Base-by-base conservation (phyloP, 1,140 invertebrate genomes). In the Dinoponera quadriceps region DNA sequence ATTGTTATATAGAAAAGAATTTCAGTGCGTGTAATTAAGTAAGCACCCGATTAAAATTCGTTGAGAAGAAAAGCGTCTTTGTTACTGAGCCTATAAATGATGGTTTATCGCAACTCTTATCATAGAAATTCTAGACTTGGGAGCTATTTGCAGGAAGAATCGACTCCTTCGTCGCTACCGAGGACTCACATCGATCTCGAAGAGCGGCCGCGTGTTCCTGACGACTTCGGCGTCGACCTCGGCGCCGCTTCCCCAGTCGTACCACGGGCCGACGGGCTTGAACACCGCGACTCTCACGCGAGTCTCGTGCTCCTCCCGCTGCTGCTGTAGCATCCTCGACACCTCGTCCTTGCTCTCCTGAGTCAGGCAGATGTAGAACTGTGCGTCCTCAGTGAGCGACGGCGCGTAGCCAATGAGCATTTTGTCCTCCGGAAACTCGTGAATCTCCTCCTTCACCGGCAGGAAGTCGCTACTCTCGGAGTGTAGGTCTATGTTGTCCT, bases 301-400 rank as follows among this genome's bases (percentile, higher is more conserved):
- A 62, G 95, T 94, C 89, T 97, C 95, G 66, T 96, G 96, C 69
- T 95, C 93, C 51, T 95, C 93, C 88, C 96, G 95, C 60, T 96
- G 93, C 0, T 94, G 92, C 82, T 96, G 94, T 65, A 95, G 95
- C 11, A 95, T 91, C 5, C 91, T 82, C 13, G 94, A 85, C 0
- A 96, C 92, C n/a, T 91, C 89, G 16, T 94, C 93, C 63, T 93
- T 91, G 55, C 93, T 94, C 0, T 93, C 87, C 78, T 94, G 92
- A 7, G 95, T 96, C 13, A 96, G 91, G 82, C 96, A 97, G n/a
- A 97, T 93, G 87, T 96, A 96, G 89, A 97, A 97, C 84, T 97
- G 96, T 66, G 96, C 95, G 1, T 95, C 91, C 38, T 96, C 92
- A n/a, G 94, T 94, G 0, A 95, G 94, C 55, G 95, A 94, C 0